A percentile compares a stretch with the other conserved stretches of the same genome.
Evolutionary conservation across 2,888 invertebrate species (phyloP).

Genomic region (Lasioglossum leucozonium): DNA sequence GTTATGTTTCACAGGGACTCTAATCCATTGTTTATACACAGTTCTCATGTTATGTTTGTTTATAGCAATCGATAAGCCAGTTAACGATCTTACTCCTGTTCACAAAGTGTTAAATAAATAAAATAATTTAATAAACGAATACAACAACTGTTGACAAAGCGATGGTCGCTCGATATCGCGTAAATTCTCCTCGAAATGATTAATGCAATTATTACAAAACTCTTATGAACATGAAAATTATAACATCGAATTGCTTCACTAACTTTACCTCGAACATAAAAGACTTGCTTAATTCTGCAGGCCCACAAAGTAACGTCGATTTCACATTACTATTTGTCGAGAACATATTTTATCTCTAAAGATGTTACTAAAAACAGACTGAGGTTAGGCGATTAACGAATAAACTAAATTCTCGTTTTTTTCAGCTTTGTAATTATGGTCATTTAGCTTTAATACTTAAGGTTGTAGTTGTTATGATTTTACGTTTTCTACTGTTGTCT

Average conservation of each 20-base stretch:
- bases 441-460: not conserved
- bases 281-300: constrained; percentile 70
- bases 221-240: not conserved
- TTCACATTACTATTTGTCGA: constrained; percentile 56
- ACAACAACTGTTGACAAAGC: not conserved
- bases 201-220: not conserved
- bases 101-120: too few species aligned
- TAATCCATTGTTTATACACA: not conserved
- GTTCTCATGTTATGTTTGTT: not conserved
- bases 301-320: constrained; percentile 75
- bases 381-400: constrained; percentile 44
- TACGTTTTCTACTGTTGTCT: not conserved
- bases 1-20: not conserved
- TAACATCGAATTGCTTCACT: not conserved
- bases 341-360: constrained; percentile 51
- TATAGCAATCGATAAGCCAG: not conserved
- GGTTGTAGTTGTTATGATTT: not conserved
- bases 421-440: not conserved
- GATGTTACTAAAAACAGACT: constrained; percentile 6
- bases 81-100: not conserved
- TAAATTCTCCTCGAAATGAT: not conserved
- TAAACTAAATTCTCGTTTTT: not conserved
- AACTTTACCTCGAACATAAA: constrained; percentile 79
- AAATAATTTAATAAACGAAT: too few species aligned
- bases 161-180: not conserved